Conservation (phyloP, 2,797 vertebrate genomes). For the Acomys russatus region DNA sequence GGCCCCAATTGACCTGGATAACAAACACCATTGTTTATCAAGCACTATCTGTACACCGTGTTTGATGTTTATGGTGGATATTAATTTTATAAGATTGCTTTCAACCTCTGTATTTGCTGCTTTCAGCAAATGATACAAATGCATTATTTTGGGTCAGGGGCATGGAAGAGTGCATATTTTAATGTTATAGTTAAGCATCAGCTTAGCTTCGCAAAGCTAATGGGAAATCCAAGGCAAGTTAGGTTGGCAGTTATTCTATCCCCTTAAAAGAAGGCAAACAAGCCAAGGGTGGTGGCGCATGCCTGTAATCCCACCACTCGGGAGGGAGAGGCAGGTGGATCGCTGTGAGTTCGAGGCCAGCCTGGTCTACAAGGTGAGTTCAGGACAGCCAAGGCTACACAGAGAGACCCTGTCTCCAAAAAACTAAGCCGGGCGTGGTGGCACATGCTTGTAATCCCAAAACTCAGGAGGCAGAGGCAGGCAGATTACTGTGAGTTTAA, state of each 20-base stretch:
- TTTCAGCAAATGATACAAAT: not conserved
- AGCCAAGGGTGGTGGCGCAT: no score
- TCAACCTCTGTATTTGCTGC: not conserved
- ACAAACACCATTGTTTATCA: not conserved
- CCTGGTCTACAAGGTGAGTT: no score
- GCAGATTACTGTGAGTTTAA: no score
- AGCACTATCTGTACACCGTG: not conserved
- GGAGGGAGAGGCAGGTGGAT: no score
- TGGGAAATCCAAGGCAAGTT: not conserved
- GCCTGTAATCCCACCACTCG: no score
- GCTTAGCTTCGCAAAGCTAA: not conserved
- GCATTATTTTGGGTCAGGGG: not conserved
- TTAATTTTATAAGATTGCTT: constrained; percentile 1
- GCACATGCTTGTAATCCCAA: no score
- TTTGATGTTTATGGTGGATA: not conserved
- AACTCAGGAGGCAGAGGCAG: no score
- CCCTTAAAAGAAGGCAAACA: constrained; percentile 1
- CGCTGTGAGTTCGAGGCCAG: no score
- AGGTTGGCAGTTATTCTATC: not conserved
- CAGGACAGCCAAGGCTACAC: no score
- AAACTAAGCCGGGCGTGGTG: no score
- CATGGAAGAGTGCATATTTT: not conserved
- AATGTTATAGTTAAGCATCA: not conserved
- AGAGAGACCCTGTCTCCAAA: no score
- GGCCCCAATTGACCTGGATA: not conserved